phyloP scores from a whole-genome alignment of 92 coral and sea anemone genomes.

The Scolanthus callimorphus region DNA sequence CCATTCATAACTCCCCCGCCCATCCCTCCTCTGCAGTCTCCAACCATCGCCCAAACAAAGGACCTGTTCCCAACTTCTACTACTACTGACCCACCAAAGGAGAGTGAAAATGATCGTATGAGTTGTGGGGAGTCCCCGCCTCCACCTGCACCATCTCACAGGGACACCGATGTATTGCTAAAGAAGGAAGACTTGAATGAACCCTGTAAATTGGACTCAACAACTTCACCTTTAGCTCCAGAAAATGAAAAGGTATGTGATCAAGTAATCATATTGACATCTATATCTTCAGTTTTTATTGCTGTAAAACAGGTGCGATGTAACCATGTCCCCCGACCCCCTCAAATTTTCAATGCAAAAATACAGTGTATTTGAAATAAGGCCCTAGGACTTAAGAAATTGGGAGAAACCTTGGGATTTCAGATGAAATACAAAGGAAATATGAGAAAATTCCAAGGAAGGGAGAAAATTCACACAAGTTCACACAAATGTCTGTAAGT shows the following conservation, averaged over 20 bases:
- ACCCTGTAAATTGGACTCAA: slow-evolving; percentile 69
- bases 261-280: no score
- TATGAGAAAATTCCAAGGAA: no score
- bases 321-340: no score
- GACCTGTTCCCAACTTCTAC: slow-evolving; percentile 76
- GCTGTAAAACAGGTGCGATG: no score
- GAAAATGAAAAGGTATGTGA: slow-evolving; percentile 14
- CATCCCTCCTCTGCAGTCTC: slow-evolving; percentile 58
- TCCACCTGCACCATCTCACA: slow-evolving; percentile 26
- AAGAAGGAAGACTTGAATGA: slow-evolving; percentile 71
- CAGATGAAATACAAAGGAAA: no score
- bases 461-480: no score
- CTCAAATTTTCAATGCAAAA: no score
- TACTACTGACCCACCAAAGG: slow-evolving; percentile 55
- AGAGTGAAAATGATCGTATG: slow-evolving; percentile 47
- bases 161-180: slow-evolving; percentile 19
- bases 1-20: slow-evolving; percentile 80
- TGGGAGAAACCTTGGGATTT: no score
- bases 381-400: no score
- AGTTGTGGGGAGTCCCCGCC: slow-evolving; percentile 53
- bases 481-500: no score
- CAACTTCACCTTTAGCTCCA: slow-evolving; percentile 79
- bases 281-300: no score
- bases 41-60: slow-evolving; percentile 43
- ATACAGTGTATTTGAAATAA: no score